Conservation (phyloP, 1,140 invertebrate genomes). For the Batillaria attramentaria region DNA sequence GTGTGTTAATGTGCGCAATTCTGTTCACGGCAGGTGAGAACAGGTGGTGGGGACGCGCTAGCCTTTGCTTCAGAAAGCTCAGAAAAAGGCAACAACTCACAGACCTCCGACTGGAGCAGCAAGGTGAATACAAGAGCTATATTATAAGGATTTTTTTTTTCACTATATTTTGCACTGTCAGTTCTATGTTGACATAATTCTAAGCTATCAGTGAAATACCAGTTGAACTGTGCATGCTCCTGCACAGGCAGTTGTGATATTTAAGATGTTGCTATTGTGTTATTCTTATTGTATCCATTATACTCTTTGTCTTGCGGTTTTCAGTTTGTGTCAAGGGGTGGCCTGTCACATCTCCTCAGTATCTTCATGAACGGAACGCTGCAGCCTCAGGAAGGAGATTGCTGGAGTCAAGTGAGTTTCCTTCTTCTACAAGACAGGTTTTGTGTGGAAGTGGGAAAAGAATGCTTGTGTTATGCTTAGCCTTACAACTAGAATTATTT, state of each 20-base stretch:
- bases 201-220: too few species aligned
- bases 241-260: neutral
- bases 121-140: constrained; percentile 34
- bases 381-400: constrained; percentile 68
- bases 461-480: too few species aligned
- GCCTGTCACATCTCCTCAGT: constrained; percentile 88
- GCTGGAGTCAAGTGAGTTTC: constrained; percentile 72
- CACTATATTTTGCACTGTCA: too few species aligned
- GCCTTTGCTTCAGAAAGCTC: constrained; percentile 36
- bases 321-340: constrained; percentile 88
- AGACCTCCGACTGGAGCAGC: constrained; percentile 29
- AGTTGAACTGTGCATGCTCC: too few species aligned
- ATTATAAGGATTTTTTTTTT: too few species aligned
- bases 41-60: constrained; percentile 34
- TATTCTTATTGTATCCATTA: neutral
- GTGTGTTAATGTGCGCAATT: too few species aligned
- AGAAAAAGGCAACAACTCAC: neutral
- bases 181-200: too few species aligned
- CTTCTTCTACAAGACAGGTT: too few species aligned
- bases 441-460: too few species aligned
- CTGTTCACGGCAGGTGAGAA: constrained; percentile 26
- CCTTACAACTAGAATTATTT: too few species aligned
- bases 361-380: constrained; percentile 89
- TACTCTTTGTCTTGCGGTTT: constrained; percentile 16
- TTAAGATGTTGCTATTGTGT: neutral